Conservation (phyloP, 2,888 invertebrate species). For the Phragmatobia fuliginosa region DNA sequence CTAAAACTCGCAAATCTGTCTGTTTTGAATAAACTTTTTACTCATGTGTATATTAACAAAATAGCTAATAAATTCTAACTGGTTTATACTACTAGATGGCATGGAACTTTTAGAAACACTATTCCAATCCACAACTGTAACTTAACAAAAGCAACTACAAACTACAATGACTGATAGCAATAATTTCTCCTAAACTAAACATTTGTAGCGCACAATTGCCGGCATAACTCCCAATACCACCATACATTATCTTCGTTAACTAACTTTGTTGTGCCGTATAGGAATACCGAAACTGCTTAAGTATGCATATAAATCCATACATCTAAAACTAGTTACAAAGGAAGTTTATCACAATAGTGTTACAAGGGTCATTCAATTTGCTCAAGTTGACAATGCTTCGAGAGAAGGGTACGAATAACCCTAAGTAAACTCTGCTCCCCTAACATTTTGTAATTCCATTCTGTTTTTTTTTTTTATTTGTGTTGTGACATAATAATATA, state of each 20-base stretch:
- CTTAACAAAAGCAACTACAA: background rate
- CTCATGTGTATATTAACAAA: no score
- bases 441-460: constrained; percentile 27
- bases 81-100: no score
- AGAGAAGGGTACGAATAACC: constrained; percentile 50
- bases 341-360: constrained; percentile 55
- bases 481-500: background rate
- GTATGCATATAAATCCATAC: constrained; percentile 55
- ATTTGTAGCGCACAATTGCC: constrained; percentile 6
- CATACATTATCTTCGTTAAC: constrained; percentile 18
- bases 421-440: constrained; percentile 49
- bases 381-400: constrained; percentile 51
- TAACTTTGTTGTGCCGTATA: constrained; percentile 14
- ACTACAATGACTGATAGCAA: constrained; percentile 11
- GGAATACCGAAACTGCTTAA: constrained; percentile 34
- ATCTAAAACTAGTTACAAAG: constrained; percentile 47
- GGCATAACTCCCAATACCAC: constrained; percentile 9
- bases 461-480: constrained; percentile 23
- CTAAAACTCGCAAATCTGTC: no score
- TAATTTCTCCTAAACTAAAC: constrained; percentile 11
- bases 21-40: no score
- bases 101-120: background rate
- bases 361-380: constrained; percentile 57
- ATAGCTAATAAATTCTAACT: no score
- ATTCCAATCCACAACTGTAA: background rate